These are phyloP conservation scores for Eristalinus sepulchralis DNA, from an alignment of 2,888 invertebrate genomes.

Conservation along the genomic window DNA sequence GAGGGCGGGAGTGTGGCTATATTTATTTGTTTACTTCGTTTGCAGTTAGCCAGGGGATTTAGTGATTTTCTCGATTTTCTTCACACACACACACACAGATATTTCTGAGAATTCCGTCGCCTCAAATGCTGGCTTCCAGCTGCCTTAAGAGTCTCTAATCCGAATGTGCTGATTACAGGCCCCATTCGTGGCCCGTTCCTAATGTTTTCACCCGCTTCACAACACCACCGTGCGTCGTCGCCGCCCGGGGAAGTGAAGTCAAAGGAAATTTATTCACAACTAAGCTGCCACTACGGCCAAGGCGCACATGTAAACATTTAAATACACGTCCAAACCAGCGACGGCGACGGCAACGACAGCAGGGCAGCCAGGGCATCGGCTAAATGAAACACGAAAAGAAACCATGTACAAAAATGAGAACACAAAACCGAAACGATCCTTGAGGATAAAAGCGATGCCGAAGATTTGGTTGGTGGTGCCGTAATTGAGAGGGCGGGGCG, in stretches of 20 bases:
- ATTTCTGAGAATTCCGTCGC: slow-evolving; percentile 33
- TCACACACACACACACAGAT: neutral
- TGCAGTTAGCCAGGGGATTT: slow-evolving; percentile 38
- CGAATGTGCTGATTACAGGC: slow-evolving; percentile 58
- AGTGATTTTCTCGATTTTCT: slow-evolving; percentile 36
- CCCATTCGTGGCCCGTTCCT: neutral
- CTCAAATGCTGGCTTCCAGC: neutral
- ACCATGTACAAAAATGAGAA: slow-evolving; percentile 6
- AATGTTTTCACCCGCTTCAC: neutral
- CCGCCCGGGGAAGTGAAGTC: neutral
- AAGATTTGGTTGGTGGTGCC: neutral
- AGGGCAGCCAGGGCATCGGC: slow-evolving; percentile 13
- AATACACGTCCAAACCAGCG: slow-evolving; percentile 47
- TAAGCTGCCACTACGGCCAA: slow-evolving; percentile 38
- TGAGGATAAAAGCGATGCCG: slow-evolving; percentile 39
- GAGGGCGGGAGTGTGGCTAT: slow-evolving; percentile 1
- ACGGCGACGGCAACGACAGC: slow-evolving; percentile 5
- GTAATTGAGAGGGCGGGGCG: neutral
- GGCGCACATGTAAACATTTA: slow-evolving; percentile 57
- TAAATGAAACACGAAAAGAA: slow-evolving; percentile 12
- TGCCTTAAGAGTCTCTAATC: slow-evolving; percentile 50
- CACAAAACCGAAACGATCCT: slow-evolving; percentile 33
- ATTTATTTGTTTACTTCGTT: slow-evolving; percentile 65
- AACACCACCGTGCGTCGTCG: neutral
- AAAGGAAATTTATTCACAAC: slow-evolving; percentile 54